These are phyloP conservation scores for Sipha maydis DNA, from an alignment of 2,888 invertebrate genomes.

Conservation along the genomic window DNA sequence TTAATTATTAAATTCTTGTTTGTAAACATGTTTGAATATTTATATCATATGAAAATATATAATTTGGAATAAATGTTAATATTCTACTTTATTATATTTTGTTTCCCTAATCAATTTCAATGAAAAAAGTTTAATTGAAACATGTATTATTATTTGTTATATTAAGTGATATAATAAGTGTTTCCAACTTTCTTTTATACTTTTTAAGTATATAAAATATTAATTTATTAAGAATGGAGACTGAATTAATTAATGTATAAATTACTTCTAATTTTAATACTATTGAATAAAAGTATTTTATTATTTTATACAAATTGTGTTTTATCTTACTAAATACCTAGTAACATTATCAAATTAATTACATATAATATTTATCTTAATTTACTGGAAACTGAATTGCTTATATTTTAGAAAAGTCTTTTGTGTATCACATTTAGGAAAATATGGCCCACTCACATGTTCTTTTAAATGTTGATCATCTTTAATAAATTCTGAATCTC, in stretches of 20 bases:
- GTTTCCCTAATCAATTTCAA: too few species aligned
- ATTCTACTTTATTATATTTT: too few species aligned
- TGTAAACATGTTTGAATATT: too few species aligned
- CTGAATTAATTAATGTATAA: neutral
- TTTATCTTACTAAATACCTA: slow-evolving; percentile 5
- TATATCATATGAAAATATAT: too few species aligned
- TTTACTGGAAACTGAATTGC: neutral
- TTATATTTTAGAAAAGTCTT: neutral
- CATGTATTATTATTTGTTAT: too few species aligned
- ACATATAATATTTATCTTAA: neutral
- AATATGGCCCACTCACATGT: neutral
- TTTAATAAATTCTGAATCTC: neutral
- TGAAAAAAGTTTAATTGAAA: too few species aligned
- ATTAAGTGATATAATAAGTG: too few species aligned
- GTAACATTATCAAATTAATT: neutral
- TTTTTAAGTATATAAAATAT: neutral
- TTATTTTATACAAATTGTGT: neutral
- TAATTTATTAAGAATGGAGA: neutral
- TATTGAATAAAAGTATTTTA: neutral
- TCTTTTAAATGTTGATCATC: neutral
- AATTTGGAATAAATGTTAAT: too few species aligned
- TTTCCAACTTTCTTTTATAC: too few species aligned
- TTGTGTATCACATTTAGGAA: neutral
- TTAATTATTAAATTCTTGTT: too few species aligned
- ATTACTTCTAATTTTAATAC: neutral